A percentile compares a stretch with the other conserved stretches of the same genome.
phyloP scores from a whole-genome alignment of 2,797 vertebrate species.

The Diceros bicornis region DNA sequence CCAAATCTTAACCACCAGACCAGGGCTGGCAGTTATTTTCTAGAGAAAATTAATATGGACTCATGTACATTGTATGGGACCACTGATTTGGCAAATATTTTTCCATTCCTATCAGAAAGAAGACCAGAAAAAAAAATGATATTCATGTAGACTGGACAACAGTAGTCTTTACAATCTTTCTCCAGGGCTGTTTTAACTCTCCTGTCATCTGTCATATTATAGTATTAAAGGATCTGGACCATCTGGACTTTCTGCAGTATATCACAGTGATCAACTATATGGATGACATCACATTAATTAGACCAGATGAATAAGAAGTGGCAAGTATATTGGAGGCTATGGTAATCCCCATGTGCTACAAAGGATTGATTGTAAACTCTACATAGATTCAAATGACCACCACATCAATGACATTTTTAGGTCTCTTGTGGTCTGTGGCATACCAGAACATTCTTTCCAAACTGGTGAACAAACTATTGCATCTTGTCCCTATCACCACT shows the following conservation, averaged over 20 bases:
- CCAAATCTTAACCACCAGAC: too few species aligned
- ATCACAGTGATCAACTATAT: background rate
- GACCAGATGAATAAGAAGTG: background rate
- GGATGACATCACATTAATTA: background rate
- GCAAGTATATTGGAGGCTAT: background rate
- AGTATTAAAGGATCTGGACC: background rate
- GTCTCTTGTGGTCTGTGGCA: background rate
- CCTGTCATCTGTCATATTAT: background rate
- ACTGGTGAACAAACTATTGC: constrained; percentile 13
- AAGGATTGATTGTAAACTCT: background rate
- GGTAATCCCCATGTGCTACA: background rate
- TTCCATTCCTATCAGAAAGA: background rate
- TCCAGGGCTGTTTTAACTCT: background rate
- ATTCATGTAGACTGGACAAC: background rate
- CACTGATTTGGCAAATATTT: background rate
- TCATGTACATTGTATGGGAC: background rate
- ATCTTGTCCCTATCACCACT: background rate
- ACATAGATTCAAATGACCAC: background rate
- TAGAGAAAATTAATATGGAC: background rate
- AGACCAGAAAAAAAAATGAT: background rate
- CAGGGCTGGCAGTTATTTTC: too few species aligned
- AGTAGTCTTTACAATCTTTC: constrained; percentile 3
- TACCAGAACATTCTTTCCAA: background rate
- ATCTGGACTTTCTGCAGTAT: background rate
- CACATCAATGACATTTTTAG: background rate